Evolutionary conservation across 2,888 invertebrate genomes (phyloP).

Genomic region (Tyria jacobaeae): DNA sequence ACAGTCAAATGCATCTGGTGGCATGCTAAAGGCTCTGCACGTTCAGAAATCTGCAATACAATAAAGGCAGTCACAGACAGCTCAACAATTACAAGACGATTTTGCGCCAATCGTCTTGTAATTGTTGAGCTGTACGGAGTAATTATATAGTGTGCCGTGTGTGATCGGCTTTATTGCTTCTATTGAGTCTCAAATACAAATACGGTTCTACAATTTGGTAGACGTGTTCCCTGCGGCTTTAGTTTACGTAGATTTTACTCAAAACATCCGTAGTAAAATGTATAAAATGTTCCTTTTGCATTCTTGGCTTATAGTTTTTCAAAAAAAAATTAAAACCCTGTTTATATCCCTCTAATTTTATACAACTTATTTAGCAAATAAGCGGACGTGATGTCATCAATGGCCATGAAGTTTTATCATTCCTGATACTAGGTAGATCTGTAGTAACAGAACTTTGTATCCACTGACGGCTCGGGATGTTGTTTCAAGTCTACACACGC

Average conservation of each 20-base stretch:
- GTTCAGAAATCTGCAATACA: not conserved
- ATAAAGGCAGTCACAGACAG: not conserved
- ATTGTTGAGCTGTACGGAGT: no score
- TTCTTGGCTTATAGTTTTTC: no score
- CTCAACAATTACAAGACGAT: constrained; percentile 12
- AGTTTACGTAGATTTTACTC: not conserved
- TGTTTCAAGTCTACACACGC: no score
- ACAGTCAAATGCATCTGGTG: constrained; percentile 7
- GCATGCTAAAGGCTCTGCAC: constrained; percentile 4
- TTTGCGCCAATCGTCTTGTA: constrained; percentile 5
- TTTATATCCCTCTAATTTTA: no score
- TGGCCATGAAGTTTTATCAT: no score
- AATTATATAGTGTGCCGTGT: not conserved
- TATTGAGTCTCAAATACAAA: not conserved
- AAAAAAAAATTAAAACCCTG: no score
- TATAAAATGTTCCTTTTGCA: no score
- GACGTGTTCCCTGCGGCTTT: not conserved
- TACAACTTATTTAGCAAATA: no score
- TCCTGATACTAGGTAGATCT: no score
- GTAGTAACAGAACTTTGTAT: not conserved
- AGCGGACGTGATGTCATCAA: no score
- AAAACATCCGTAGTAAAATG: no score
- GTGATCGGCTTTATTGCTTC: not conserved
- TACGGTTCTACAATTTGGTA: not conserved
- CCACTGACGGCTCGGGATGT: no score